Evolutionary conservation across 2,888 invertebrate species (phyloP).

Genomic region (Chalcosyrphus nemorum): DNA sequence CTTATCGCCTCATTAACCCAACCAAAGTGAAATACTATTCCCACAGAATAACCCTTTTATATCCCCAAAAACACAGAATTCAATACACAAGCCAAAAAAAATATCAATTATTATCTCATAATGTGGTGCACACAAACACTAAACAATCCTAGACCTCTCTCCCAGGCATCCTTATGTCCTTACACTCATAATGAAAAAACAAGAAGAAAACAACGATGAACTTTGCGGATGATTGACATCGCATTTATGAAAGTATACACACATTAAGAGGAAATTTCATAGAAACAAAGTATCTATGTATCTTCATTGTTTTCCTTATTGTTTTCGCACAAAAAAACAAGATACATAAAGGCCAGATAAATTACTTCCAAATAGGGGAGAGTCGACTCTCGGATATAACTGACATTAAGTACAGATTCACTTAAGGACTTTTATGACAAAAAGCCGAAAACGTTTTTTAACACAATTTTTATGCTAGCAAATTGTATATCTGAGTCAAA

Average conservation of each 20-base stretch:
- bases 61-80: not conserved
- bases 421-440: constrained; percentile 24
- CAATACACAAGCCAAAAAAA: not conserved
- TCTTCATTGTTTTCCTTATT: not conserved
- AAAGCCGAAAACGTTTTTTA: constrained; percentile 23
- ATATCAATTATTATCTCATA: constrained; percentile 39
- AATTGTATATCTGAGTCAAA: constrained; percentile 15
- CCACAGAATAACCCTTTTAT: not conserved
- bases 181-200: not conserved
- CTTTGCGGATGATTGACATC: constrained; percentile 22
- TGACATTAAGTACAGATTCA: constrained; percentile 40
- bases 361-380: not conserved
- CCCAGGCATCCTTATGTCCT: not conserved
- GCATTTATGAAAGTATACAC: constrained; percentile 2
- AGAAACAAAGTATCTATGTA: not conserved
- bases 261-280: not conserved
- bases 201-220: not conserved
- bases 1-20: constrained; percentile 10
- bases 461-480: constrained; percentile 10
- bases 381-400: not conserved
- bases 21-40: not conserved
- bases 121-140: not conserved
- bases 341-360: not conserved
- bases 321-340: not conserved
- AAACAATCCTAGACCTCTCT: not conserved